Evolutionary conservation across 1,140 invertebrate genomes (phyloP).

Genomic region (Thalassaphorura encarpata): DNA sequence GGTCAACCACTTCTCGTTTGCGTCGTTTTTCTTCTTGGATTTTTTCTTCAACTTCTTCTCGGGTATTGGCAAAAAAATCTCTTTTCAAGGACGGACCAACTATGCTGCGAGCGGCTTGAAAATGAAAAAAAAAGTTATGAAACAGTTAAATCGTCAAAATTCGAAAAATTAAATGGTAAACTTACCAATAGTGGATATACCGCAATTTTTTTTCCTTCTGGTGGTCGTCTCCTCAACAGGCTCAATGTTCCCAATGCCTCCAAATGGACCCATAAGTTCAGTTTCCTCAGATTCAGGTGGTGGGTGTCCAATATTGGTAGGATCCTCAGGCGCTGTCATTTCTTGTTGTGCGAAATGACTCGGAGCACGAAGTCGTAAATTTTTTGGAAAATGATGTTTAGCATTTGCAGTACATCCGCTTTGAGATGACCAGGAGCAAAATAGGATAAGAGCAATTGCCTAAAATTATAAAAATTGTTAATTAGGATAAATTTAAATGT

Average conservation of each 20-base stretch:
- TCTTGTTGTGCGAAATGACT: too few relatives aligned
- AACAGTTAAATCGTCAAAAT: not conserved
- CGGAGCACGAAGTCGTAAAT: too few relatives aligned
- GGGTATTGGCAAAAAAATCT: conserved; percentile 23
- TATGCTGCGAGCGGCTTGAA: conserved; percentile 21
- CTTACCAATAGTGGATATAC: not conserved
- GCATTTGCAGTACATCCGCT: too few relatives aligned
- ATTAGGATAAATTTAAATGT: too few relatives aligned
- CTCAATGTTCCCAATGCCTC: conserved; percentile 6
- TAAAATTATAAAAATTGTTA: too few relatives aligned
- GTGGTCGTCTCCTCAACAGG: conserved; percentile 11
- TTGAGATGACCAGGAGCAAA: too few relatives aligned
- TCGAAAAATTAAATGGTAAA: not conserved
- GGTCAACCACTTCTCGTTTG: conserved; percentile 10
- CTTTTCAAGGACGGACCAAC: conserved; percentile 25
- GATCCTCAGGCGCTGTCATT: too few relatives aligned
- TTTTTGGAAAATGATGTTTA: too few relatives aligned
- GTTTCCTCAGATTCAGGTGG: too few relatives aligned
- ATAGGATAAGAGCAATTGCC: too few relatives aligned
- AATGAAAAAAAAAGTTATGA: not conserved
- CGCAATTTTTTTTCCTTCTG: conserved; percentile 19
- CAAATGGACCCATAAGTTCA: too few relatives aligned
- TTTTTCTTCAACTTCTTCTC: conserved; percentile 26
- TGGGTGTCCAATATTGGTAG: too few relatives aligned
- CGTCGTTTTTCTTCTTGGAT: conserved; percentile 8